Evolutionary conservation across 2,888 invertebrate genomes (phyloP), one percentile per base, ranked within the genome.

Genomic region (Odontothrips loti): DNA sequence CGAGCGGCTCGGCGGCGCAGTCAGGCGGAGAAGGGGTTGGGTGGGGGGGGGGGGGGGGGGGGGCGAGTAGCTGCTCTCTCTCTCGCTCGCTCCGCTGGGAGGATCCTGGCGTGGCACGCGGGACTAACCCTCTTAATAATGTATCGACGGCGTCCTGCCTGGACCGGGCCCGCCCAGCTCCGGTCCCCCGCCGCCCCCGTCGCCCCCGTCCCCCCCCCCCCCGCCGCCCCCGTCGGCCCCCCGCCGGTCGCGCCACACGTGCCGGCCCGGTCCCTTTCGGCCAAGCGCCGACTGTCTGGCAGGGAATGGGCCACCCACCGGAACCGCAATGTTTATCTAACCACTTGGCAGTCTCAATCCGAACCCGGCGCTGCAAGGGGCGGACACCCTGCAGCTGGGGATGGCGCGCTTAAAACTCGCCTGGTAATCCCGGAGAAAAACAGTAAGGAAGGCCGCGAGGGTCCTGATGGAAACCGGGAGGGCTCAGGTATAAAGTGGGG

Each of bases 241-340:
- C n/a, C n/a, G n/a, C n/a, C n/a, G n/a, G n/a, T n/a, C n/a, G n/a
- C n/a, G n/a, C n/a, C 34, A 43, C 34, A 43, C 34, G 34, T 43
- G 34, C 34, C 34, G n/a, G n/a, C n/a, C n/a, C n/a, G n/a, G n/a
- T n/a, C n/a, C n/a, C n/a, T n/a, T n/a, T 43, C 34, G 34, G 34
- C 34, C 58, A 6, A 15, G 15, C 15, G 12, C 58, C 58, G 58
- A 4, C 34, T 43, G 34, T 43, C 34, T 43, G 34, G 3, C 6
- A 12, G 15, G 51, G 51, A 12, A 12, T 0, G 58, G 58, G 6
- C 15, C 58, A 27, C 27, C 68, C 68, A 27, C 68, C 12, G 68
- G 68, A 75, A 75, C 68, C 27, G 23, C 68, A 75, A 75, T 75
- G 68, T 75, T 75, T 75, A 75, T 75, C 68, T 12, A 75, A 75